These are phyloP conservation scores for Bubo scandiacus DNA, from an alignment of 2,113 vertebrate species.

Conservation along the genomic window DNA sequence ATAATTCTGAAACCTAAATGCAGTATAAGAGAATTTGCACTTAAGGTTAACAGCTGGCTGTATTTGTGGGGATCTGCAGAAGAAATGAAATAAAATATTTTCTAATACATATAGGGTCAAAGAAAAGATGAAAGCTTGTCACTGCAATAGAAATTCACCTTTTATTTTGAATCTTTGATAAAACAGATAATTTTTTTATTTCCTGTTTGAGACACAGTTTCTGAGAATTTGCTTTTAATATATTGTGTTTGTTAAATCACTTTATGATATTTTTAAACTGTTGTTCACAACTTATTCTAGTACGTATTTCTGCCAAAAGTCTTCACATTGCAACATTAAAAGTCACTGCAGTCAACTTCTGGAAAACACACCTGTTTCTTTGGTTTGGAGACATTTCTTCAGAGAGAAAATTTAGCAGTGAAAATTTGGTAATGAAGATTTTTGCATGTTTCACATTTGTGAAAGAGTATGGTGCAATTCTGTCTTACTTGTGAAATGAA, in stretches of 20 bases:
- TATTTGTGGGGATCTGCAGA: background rate
- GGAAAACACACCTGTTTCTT: background rate
- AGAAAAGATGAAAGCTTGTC: background rate
- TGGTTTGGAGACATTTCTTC: background rate
- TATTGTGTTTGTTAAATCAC: background rate
- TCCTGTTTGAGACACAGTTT: background rate
- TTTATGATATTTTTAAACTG: background rate
- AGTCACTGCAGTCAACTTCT: background rate
- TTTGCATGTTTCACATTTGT: background rate
- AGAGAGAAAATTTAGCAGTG: background rate
- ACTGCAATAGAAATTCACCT: background rate
- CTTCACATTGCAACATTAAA: background rate
- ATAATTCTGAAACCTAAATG: background rate
- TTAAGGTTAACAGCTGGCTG: constrained; percentile 21
- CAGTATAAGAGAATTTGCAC: constrained; percentile 26
- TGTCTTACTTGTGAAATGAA: background rate
- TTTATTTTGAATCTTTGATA: background rate
- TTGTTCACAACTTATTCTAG: background rate
- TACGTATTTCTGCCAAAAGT: background rate
- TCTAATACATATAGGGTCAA: background rate
- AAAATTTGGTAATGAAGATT: background rate
- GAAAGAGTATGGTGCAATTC: background rate
- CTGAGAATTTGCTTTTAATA: background rate
- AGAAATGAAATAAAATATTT: constrained; percentile 1
- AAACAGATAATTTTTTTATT: background rate